Conservation (phyloP, 1,140 invertebrate species). For the Hormaphis cornu region DNA sequence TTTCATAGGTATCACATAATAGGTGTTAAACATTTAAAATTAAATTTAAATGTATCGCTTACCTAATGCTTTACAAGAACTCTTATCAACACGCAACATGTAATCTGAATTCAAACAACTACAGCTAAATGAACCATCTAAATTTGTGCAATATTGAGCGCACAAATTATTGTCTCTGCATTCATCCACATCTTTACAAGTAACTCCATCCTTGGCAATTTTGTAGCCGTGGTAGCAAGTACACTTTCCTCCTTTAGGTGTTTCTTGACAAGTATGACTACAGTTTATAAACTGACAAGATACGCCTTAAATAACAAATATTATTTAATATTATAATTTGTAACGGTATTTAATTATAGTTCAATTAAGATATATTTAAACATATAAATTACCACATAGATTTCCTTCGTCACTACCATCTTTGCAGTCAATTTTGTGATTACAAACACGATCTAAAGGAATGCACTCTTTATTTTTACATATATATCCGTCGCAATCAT, state of each 20-base stretch:
- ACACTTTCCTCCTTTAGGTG: conserved; percentile 37
- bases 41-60: conserved; percentile 29
- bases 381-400: conserved; percentile 34
- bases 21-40: neutral
- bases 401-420: conserved; percentile 38
- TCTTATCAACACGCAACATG: conserved; percentile 54
- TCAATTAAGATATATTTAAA: neutral
- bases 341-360: neutral
- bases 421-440: conserved; percentile 36
- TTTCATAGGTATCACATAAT: neutral
- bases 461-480: conserved; percentile 45
- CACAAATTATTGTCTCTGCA: conserved; percentile 54
- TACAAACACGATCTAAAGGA: conserved; percentile 36
- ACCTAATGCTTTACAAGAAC: conserved; percentile 56
- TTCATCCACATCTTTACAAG: conserved; percentile 39
- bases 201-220: conserved; percentile 34
- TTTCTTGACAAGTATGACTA: conserved; percentile 36
- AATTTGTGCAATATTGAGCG: conserved; percentile 76
- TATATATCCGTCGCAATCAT: conserved; percentile 40
- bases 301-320: conserved; percentile 22
- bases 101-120: conserved; percentile 67
- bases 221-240: conserved; percentile 35
- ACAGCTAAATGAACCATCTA: conserved; percentile 68
- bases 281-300: conserved; percentile 35
- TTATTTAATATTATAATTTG: neutral